Percentiles rank a stretch among this genome's conserved stretches.
These are phyloP conservation scores for Podarcis muralis DNA, from an alignment of 2,113 vertebrate genomes.

Conservation along the genomic window DNA sequence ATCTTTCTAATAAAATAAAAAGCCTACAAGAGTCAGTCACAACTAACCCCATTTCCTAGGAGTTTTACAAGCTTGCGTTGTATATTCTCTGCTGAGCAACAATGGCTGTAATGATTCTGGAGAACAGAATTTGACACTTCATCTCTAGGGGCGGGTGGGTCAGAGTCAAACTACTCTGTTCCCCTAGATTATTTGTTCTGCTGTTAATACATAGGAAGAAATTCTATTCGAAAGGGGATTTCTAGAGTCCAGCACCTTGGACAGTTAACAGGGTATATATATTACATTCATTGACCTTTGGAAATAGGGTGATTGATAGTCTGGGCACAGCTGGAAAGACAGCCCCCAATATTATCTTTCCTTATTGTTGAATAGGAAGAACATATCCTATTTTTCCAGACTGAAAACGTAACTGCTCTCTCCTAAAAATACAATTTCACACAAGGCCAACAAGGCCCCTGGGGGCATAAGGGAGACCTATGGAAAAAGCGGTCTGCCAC, in stretches of 20 bases:
- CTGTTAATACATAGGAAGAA: slow-evolving; percentile 53
- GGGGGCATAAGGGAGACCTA: slow-evolving; percentile 18
- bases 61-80: slow-evolving; percentile 51
- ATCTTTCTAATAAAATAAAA: slow-evolving; percentile 53
- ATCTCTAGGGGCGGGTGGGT: slow-evolving; percentile 42
- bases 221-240: slow-evolving; percentile 53
- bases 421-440: slow-evolving; percentile 44
- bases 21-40: slow-evolving; percentile 38
- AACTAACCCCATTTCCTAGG: slow-evolving; percentile 56
- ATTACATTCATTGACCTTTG: slow-evolving; percentile 36
- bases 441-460: slow-evolving; percentile 58
- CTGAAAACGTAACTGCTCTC: slow-evolving; percentile 40
- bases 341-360: neutral
- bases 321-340: slow-evolving; percentile 6
- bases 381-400: neutral
- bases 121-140: slow-evolving; percentile 70
- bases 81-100: slow-evolving; percentile 18
- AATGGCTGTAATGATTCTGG: slow-evolving; percentile 34
- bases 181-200: slow-evolving; percentile 41
- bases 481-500: neutral
- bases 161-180: neutral
- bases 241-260: slow-evolving; percentile 57
- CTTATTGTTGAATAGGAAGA: slow-evolving; percentile 22
- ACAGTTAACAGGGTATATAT: slow-evolving; percentile 33
- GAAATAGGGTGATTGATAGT: slow-evolving; percentile 27